These are phyloP conservation scores for Neopelma chrysocephalum DNA, from an alignment of 2,797 vertebrate species.

Conservation along the genomic window DNA sequence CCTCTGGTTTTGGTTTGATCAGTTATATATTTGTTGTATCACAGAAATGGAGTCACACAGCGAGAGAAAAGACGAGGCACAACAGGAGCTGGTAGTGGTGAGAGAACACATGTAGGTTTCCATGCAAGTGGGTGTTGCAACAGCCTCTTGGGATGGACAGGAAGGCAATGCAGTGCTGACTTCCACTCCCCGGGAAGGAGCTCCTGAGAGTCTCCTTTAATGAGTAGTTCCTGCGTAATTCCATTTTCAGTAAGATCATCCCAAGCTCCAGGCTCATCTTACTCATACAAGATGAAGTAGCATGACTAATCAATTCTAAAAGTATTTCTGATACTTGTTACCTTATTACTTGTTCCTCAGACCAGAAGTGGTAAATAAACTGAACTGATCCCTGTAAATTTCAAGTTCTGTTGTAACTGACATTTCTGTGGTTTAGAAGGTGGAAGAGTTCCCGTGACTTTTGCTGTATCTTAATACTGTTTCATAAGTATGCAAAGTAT, in stretches of 20 bases:
- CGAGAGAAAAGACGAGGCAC: accelerated
- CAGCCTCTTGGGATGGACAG: not conserved
- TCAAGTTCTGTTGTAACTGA: not conserved
- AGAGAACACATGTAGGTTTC: not conserved
- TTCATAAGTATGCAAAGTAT: not conserved
- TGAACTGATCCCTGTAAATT: not conserved
- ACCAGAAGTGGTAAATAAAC: not conserved
- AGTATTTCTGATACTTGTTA: not conserved
- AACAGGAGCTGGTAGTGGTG: not conserved
- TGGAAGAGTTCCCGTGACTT: not conserved
- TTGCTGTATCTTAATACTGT: not conserved
- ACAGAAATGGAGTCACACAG: not conserved
- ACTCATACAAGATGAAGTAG: not conserved
- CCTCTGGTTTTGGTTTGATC: not conserved
- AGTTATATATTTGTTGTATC: not conserved
- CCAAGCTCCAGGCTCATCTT: not conserved
- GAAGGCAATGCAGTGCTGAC: not conserved
- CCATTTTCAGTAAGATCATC: not conserved
- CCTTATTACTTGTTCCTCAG: not conserved
- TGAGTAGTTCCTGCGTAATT: not conserved
- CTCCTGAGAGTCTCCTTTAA: not conserved
- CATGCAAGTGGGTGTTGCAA: not conserved
- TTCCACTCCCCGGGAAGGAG: not conserved
- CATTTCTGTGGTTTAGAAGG: not conserved
- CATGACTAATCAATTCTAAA: not conserved